Conservation (phyloP, 2,797 vertebrate species). For the Corythornis leucogaster region DNA sequence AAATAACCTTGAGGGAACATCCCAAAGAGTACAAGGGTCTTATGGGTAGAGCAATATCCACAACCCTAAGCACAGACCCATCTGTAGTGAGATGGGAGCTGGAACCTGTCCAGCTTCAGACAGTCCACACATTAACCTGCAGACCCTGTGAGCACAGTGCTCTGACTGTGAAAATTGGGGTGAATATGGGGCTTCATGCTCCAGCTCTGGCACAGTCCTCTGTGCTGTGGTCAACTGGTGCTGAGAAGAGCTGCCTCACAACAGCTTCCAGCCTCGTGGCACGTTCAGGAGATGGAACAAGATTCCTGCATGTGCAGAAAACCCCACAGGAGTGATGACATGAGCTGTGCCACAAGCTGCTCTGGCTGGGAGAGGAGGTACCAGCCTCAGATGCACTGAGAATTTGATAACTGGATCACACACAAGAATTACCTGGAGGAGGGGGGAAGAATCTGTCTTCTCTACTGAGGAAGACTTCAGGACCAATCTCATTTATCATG, state of each 20-base stretch:
- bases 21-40: background rate
- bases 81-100: background rate
- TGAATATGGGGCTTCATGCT: background rate
- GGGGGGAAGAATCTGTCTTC: background rate
- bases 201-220: background rate
- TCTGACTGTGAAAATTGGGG: background rate
- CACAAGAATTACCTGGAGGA: background rate
- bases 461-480: conserved; percentile 2
- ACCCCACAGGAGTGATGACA: background rate
- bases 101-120: background rate
- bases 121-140: background rate
- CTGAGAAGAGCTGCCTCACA: background rate
- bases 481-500: conserved; percentile 27
- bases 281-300: fast-evolving
- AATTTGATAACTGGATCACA: background rate
- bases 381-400: background rate
- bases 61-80: background rate
- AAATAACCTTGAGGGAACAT: background rate
- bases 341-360: background rate
- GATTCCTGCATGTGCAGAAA: background rate
- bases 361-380: background rate
- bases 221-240: background rate
- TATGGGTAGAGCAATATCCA: background rate
- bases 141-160: background rate
- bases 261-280: background rate